Percentiles rank a stretch among this genome's conserved stretches.
phyloP scores from a whole-genome alignment of 1,140 invertebrate genomes.

The Acromyrmex echinatior region DNA sequence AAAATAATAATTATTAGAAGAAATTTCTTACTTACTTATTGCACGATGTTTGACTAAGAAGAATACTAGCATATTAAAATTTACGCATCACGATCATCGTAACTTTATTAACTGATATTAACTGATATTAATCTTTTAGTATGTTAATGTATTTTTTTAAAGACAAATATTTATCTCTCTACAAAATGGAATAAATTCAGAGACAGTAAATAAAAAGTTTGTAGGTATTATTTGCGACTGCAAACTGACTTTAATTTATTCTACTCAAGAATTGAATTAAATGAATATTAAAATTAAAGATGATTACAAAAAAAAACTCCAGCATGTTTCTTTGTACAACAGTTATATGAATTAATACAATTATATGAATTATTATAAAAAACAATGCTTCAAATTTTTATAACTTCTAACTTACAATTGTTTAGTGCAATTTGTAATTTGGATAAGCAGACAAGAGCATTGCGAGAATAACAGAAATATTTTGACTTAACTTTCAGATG shows the following conservation, averaged over 20 bases:
- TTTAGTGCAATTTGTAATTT: neutral
- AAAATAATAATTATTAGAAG: constrained; percentile 14
- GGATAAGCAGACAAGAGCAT: neutral
- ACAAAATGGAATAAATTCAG: neutral
- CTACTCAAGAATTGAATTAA: neutral
- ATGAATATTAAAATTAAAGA: constrained; percentile 14
- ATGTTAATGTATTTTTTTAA: neutral
- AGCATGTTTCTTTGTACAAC: constrained; percentile 1
- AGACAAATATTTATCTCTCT: neutral
- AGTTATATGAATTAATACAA: neutral
- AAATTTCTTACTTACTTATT: constrained; percentile 18
- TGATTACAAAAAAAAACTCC: neutral
- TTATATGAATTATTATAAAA: neutral
- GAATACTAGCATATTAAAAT: neutral
- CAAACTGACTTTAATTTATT: neutral
- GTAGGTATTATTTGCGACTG: neutral
- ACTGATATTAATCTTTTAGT: neutral
- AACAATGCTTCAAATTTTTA: neutral
- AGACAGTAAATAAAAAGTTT: neutral
- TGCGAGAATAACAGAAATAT: neutral
- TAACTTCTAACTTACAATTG: neutral
- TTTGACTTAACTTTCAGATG: neutral
- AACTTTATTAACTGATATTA: neutral
- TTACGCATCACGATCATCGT: neutral
- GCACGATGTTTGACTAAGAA: neutral